Evolutionary conservation across 2,113 vertebrate genomes (phyloP).

Genomic region (Orycteropus afer): DNA sequence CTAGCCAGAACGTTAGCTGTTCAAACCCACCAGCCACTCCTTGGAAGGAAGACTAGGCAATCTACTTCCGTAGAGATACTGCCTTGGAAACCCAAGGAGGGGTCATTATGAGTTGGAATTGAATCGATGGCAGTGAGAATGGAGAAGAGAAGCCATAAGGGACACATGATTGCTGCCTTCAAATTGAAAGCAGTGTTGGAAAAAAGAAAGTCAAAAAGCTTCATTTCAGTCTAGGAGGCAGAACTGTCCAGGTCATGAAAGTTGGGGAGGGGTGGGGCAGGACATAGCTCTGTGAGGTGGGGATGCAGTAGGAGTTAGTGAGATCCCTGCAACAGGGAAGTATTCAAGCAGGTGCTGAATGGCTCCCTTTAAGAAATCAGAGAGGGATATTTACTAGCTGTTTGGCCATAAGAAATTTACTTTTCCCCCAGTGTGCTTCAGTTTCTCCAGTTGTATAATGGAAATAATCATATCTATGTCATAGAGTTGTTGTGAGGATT

Average conservation of each 20-base stretch:
- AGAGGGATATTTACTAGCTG: not conserved
- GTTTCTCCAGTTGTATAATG: constrained; percentile 27
- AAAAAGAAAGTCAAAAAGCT: not conserved
- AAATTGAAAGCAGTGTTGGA: not conserved
- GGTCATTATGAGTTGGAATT: too few species aligned
- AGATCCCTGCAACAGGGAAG: not conserved
- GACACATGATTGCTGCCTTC: constrained; percentile 7
- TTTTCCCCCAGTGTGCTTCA: not conserved
- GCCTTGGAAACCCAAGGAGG: too few species aligned
- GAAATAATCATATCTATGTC: constrained; percentile 8
- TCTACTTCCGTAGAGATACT: too few species aligned
- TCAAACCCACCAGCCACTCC: too few species aligned
- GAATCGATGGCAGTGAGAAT: too few species aligned
- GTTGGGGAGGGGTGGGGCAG: not conserved
- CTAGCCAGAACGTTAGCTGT: too few species aligned
- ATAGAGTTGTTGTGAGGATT: not conserved
- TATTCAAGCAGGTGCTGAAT: not conserved
- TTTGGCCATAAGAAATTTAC: not conserved
- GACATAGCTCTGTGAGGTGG: not conserved
- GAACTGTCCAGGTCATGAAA: not conserved
- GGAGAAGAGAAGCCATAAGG: not conserved
- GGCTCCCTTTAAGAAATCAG: not conserved
- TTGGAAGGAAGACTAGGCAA: too few species aligned
- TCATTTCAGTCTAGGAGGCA: not conserved
- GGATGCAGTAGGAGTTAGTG: not conserved